Conservation (phyloP, 2,888 invertebrate species). For the Seladonia tumulorum region DNA sequence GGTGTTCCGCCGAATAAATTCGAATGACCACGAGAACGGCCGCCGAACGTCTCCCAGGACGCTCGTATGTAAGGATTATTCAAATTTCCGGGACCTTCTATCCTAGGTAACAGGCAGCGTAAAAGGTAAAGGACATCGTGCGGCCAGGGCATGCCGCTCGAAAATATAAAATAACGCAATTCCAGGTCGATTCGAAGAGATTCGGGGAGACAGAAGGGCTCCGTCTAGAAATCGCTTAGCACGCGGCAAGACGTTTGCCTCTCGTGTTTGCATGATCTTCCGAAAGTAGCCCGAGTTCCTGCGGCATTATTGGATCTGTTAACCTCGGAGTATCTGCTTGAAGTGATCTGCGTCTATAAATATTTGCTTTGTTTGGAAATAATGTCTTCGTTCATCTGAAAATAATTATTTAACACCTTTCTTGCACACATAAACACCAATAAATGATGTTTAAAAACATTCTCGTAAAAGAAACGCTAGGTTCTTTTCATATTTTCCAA, state of each 20-base stretch:
- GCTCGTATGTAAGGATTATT: slow-evolving; percentile 67
- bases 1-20: slow-evolving; percentile 61
- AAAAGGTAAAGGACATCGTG: slow-evolving; percentile 32
- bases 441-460: neutral
- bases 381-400: too few species aligned
- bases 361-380: neutral
- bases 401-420: neutral
- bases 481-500: neutral
- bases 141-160: slow-evolving; percentile 24
- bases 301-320: neutral
- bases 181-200: slow-evolving; percentile 47
- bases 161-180: slow-evolving; percentile 60
- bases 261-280: slow-evolving; percentile 12
- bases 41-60: slow-evolving; percentile 43
- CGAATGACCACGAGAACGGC: slow-evolving; percentile 57
- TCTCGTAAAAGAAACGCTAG: too few species aligned
- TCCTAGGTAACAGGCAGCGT: slow-evolving; percentile 21
- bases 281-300: neutral
- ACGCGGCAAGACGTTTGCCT: slow-evolving; percentile 46
- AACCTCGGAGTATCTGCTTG: neutral
- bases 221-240: slow-evolving; percentile 37
- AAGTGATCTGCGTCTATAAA: neutral
- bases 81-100: slow-evolving; percentile 61
- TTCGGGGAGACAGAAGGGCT: slow-evolving; percentile 39
- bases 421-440: neutral